A percentile compares a stretch with the other conserved stretches of the same genome.
These are phyloP conservation scores for Silurus glanis DNA, from an alignment of 2,113 vertebrate species.

Conservation along the genomic window DNA sequence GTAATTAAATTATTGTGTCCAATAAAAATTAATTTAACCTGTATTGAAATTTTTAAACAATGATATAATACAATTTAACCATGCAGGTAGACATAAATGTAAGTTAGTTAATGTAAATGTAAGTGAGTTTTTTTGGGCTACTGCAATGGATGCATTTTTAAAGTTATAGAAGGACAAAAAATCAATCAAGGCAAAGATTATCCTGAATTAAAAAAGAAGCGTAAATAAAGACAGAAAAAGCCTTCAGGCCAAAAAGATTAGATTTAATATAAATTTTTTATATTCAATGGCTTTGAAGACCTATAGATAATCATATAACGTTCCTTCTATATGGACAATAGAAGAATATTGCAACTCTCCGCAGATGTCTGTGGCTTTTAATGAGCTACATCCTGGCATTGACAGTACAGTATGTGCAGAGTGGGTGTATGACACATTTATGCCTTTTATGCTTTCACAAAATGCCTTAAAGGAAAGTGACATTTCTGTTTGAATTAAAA, in stretches of 20 bases:
- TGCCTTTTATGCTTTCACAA: neutral
- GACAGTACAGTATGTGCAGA: constrained; percentile 35
- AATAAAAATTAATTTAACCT: neutral
- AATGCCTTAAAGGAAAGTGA: constrained; percentile 18
- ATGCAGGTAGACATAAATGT: neutral
- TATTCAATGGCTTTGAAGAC: constrained; percentile 10
- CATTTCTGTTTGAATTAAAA: constrained; percentile 18
- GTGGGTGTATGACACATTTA: constrained; percentile 37
- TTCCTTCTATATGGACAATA: constrained; percentile 26
- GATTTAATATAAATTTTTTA: neutral
- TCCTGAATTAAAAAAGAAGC: neutral
- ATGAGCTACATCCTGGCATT: constrained; percentile 28
- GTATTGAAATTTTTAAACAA: neutral
- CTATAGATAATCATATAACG: constrained; percentile 19
- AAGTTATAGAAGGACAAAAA: neutral
- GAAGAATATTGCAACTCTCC: constrained; percentile 10
- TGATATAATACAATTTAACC: neutral
- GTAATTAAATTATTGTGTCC: neutral
- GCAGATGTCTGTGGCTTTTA: constrained; percentile 38
- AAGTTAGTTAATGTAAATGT: neutral
- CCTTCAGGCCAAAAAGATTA: constrained; percentile 5
- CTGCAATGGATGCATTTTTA: neutral
- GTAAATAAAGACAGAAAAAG: neutral
- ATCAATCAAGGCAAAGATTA: neutral
- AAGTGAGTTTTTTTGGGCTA: neutral